Evolutionary conservation across 2,113 vertebrate genomes (phyloP), one percentile per base, ranked within the genome.

Genomic region (Cyprinodon brontotheroides): DNA sequence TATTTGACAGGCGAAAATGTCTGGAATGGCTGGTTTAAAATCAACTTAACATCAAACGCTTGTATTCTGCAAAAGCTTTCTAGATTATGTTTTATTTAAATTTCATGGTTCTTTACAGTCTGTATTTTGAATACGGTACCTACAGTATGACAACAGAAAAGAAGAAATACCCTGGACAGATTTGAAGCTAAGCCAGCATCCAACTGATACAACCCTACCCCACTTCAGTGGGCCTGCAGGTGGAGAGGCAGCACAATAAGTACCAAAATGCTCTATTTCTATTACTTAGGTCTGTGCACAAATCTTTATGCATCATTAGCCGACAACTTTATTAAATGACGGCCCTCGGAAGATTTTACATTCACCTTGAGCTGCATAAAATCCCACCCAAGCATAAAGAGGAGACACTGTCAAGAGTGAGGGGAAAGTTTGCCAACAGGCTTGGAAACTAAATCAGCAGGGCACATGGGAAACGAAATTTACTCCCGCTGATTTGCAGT

Each of bases 121-220:
- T 63, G 45, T 14, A 22, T 64, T 68, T 63, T 45, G 60, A 73
- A 57, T 41, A n/a, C 47, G 1, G 10, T 38, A 11, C 65, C 39
- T 62, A 50, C 48, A 50, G 48, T 17, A 43, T 72, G 39, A 29
- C 43, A 15, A 39, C 77, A 79, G 61, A 41, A 80, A 72, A 74
- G 68, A 15, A n/a, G 17, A 45, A 45, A 45, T 45, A 11, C 2
- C 7, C 43, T 11, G 43, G 68, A 63, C 36, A 61, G 72, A 78
- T 78, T 59, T 81, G 87, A 84, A 86, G 62, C 66, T 17, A 65
- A 71, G 85, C 86, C 86, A 89, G 73, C 65, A 60, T 57, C 62
- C 70, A 74, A 73, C 37, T 84, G 81, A 90, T 88, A 82, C 80
- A 79, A 86, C 88, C 83, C 68, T 70, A 71, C 73, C 76, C 67